Evolutionary conservation across 2,888 invertebrate species (phyloP), one percentile per base, ranked within the genome.

Genomic region (Steromphala cineraria): DNA sequence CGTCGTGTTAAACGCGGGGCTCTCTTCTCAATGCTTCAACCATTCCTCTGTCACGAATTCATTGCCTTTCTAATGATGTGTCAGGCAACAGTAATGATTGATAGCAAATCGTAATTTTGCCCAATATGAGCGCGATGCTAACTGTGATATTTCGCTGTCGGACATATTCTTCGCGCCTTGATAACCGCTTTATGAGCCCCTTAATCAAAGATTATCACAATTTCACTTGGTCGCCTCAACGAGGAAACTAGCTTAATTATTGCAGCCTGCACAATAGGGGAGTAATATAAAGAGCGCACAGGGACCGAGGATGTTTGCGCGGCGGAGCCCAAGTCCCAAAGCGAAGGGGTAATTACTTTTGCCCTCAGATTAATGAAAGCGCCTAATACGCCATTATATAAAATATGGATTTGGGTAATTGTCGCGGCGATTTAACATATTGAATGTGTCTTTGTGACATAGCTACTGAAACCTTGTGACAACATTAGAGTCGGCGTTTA

Each of bases 191-290:
- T 80, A 79, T 76, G 71, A 80, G 67, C 76, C 74, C 52, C 77
- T 77, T 79, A 81, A 81, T 83, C 82, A 83, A 83, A 83, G 81
- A 83, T 83, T 82, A 82, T 67, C 82, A 75, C 79, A 76, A 76
- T 76, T 76, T 76, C 76, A 53, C 53, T 76, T 40, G 76, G 76
- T 76, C 76, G 76, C 36, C 40, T 28, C 31, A 31, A 40, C 31
- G 76, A 55, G 53, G 76, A 76, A 76, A 76, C 76, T 76, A n/a
- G 55, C 76, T 76, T 76, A 76, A 76, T 76, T 55, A 76, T 40
- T 53, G 76, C 76, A 24, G 28, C 24, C 53, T 31, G 53, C 76
- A 76, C 76, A 76, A 76, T 76, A 55, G 76, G 21, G 15, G 36
- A 55, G 55, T 76, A 76, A 76, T 76, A 76, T 53, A 53, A 55